These are phyloP conservation scores for Anneissia japonica DNA, from an alignment of 35 echinoderm and acorn worm species.

Conservation along the genomic window DNA sequence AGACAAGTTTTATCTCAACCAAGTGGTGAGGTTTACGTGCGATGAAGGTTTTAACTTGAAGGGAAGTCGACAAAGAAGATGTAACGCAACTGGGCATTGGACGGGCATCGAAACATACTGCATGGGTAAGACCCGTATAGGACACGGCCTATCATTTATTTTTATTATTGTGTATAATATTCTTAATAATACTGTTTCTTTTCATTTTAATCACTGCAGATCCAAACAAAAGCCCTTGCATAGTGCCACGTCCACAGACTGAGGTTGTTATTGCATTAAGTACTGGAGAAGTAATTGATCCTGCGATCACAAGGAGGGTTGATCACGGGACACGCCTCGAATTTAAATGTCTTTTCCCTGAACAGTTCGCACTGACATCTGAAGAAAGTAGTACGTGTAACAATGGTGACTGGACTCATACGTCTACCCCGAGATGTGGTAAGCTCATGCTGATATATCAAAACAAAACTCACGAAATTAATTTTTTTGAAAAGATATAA, in stretches of 20 bases:
- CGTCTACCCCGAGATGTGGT: neutral
- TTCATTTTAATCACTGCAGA: too few species aligned
- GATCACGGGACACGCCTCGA: neutral
- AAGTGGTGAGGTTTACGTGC: neutral
- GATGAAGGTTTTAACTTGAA: neutral
- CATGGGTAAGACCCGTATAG: neutral
- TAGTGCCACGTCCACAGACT: neutral
- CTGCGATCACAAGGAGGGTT: neutral
- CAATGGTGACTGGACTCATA: neutral
- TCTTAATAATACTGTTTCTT: too few species aligned
- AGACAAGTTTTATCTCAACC: neutral
- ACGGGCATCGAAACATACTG: neutral
- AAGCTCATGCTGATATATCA: neutral
- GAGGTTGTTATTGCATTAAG: neutral
- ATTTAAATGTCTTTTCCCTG: neutral
- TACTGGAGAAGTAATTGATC: neutral
- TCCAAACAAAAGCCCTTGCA: neutral
- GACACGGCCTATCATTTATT: too few species aligned
- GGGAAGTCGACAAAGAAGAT: neutral
- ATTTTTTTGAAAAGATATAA: too few species aligned
- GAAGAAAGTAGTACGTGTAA: neutral
- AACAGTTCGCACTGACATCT: neutral
- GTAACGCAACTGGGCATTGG: neutral
- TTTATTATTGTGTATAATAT: too few species aligned
- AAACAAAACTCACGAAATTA: too few species aligned